Conservation (phyloP, 2,113 vertebrate species). For the Nerophis ophidion region DNA sequence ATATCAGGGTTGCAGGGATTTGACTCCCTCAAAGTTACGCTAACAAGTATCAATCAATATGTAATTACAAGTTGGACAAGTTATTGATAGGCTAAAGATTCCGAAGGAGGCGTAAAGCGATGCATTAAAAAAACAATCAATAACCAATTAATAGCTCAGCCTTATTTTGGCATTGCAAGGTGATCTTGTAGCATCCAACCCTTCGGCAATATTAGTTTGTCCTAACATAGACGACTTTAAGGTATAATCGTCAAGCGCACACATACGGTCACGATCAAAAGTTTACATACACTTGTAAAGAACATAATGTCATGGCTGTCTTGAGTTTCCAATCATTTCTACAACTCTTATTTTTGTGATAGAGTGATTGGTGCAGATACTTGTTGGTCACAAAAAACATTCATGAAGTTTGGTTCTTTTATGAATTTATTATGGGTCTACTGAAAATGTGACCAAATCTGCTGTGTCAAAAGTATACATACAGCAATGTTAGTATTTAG, state of each 20-base stretch:
- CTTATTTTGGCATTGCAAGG: too few species aligned
- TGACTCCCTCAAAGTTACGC: slow-evolving; percentile 24
- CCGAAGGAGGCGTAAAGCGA: slow-evolving; percentile 32
- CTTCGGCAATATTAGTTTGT: slow-evolving; percentile 5
- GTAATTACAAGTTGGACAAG: slow-evolving; percentile 70
- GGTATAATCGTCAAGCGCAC: slow-evolving; percentile 8
- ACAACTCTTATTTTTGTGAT: too few species aligned
- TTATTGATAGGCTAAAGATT: slow-evolving; percentile 65
- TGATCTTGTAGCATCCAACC: slow-evolving; percentile 3
- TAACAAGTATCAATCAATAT: slow-evolving; percentile 58
- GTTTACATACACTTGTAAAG: too few species aligned
- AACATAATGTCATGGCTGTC: too few species aligned
- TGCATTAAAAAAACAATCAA: slow-evolving; percentile 53
- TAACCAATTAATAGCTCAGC: slow-evolving; percentile 37
- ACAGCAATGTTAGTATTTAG: too few species aligned
- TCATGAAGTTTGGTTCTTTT: too few species aligned
- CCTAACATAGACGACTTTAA: not conserved
- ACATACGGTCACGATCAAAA: not conserved
- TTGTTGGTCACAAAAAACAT: too few species aligned
- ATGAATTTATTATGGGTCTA: too few species aligned
- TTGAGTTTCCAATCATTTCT: too few species aligned
- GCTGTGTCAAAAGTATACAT: too few species aligned
- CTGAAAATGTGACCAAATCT: too few species aligned
- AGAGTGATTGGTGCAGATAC: too few species aligned
- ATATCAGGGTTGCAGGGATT: slow-evolving; percentile 7